Evolutionary conservation across 2,113 vertebrate genomes (phyloP), one percentile per base, ranked within the genome.

Genomic region (Phrynosoma platyrhinos): DNA sequence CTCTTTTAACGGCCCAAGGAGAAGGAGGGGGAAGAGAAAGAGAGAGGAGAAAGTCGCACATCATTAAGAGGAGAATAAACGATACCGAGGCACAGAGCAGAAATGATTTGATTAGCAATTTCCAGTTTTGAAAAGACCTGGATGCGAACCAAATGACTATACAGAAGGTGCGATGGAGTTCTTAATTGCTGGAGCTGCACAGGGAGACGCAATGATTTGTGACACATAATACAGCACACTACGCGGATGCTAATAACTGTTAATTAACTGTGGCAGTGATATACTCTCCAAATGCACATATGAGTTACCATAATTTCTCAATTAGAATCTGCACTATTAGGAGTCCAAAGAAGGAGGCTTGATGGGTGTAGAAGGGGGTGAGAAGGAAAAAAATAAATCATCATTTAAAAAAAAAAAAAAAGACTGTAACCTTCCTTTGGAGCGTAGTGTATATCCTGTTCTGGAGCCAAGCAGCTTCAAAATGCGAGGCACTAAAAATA

Each of bases 141-240:
- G 98, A 98, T 98, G 97, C 94, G 95, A 97, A 98, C 97, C 97
- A 98, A 98, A 98, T 97, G 98, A 97, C 97, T 97, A 97, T 95
- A 97, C 97, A 97, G 97, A 97, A 98, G 98, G 98, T 98, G 98
- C 96, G 97, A 98, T 97, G 96, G 97, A 98, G 98, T 98, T 98
- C 97, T 98, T 99, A 99, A 99, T 99, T 98, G 98, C 98, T 98
- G 96, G 97, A 97, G 98, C 97, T 98, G 98, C 98, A 98, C 98
- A 97, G 97, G 97, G 98, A 98, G 98, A 98, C 97, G 97, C 97
- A 98, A 98, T 99, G 98, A 98, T 98, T 98, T 99, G 98, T 98
- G 98, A 98, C 98, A 98, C 96, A 97, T 98, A 98, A 98, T 98
- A 97, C 97, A 96, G 97, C 97, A 95, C 97, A 97, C 97, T 96